phyloP scores from a whole-genome alignment of 2,888 invertebrate genomes.

The Orchesellides sinensis region DNA sequence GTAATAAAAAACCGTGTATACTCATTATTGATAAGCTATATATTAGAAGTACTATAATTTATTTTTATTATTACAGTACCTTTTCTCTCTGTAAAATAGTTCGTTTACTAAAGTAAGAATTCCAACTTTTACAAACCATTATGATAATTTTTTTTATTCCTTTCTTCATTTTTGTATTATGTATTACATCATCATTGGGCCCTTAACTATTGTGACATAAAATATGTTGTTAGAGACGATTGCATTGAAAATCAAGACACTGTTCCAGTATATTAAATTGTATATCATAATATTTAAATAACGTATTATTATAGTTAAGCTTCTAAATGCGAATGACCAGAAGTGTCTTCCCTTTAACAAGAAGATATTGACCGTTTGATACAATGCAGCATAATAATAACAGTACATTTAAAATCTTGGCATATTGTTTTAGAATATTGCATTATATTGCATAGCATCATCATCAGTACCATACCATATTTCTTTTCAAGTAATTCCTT shows the following conservation, averaged over 20 bases:
- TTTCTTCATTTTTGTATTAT: conserved; percentile 24
- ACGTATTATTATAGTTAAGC: conserved; percentile 36
- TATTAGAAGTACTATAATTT: too few species aligned
- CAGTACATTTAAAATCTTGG: conserved; percentile 7
- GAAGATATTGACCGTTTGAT: conserved; percentile 5
- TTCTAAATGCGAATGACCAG: conserved; percentile 68
- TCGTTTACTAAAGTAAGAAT: background rate
- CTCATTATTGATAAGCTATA: too few species aligned
- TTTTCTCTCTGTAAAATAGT: too few species aligned
- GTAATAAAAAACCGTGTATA: too few species aligned
- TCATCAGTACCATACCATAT: background rate
- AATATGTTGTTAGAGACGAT: conserved; percentile 38
- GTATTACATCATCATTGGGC: conserved; percentile 49
- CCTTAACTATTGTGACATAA: conserved; percentile 64
- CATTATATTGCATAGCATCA: conserved; percentile 27
- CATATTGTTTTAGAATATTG: conserved; percentile 24
- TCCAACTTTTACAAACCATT: conserved; percentile 46
- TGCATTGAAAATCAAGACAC: conserved; percentile 49
- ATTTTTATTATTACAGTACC: too few species aligned
- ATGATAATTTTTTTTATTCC: conserved; percentile 37
- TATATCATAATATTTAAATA: background rate
- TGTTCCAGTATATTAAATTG: conserved; percentile 34
- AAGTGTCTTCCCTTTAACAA: conserved; percentile 48
- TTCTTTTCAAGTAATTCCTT: conserved; percentile 1
- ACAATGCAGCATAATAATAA: conserved; percentile 11